phyloP scores from a whole-genome alignment of 2,888 invertebrate species.

The Pogonocherus hispidulus region DNA sequence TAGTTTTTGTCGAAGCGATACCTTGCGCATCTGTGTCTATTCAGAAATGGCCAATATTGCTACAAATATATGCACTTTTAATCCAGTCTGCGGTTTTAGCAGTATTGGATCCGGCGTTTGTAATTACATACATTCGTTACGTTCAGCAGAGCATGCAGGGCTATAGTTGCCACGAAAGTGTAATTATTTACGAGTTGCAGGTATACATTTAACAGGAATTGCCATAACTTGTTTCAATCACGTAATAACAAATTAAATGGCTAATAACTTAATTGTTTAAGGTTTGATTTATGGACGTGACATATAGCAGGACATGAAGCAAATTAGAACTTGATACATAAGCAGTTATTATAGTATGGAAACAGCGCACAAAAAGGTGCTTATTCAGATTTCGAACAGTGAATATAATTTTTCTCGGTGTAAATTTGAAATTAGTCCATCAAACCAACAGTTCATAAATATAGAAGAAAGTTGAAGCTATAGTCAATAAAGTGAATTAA shows the following conservation, averaged over 20 bases:
- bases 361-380: no score
- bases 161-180: neutral
- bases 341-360: no score
- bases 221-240: neutral
- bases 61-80: neutral
- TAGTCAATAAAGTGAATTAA: no score
- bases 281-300: neutral
- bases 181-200: constrained; percentile 4
- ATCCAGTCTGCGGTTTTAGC: neutral
- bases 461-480: no score
- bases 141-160: neutral
- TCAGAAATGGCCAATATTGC: neutral
- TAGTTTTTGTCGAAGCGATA: neutral
- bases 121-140: constrained; percentile 1
- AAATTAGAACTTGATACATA: no score
- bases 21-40: neutral
- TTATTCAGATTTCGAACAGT: no score
- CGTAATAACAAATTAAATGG: neutral
- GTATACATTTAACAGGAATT: neutral
- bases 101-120: neutral
- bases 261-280: neutral
- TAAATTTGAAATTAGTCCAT: no score
- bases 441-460: no score
- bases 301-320: neutral
- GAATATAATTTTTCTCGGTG: no score